Percentiles rank a stretch among this genome's conserved stretches.
Conservation (phyloP, 2,888 invertebrate genomes). For the Pachliopta kotzebuea region DNA sequence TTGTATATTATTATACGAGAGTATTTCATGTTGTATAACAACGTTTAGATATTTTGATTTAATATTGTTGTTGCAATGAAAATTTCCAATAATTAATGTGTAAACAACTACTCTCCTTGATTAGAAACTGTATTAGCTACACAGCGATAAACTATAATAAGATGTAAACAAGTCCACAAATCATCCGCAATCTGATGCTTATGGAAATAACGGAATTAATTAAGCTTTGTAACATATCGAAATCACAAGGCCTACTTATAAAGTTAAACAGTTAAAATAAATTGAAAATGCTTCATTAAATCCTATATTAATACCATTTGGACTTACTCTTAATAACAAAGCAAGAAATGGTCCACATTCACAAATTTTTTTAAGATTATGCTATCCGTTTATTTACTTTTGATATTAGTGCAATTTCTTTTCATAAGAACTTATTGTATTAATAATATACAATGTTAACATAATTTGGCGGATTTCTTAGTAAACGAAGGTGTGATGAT, state of each 20-base stretch:
- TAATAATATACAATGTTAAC: neutral
- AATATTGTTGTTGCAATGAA: neutral
- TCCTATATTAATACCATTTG: too few relatives aligned
- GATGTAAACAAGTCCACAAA: neutral
- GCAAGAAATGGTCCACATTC: too few relatives aligned
- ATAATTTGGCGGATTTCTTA: neutral
- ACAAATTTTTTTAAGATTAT: neutral
- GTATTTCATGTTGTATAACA: too few relatives aligned
- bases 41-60: too few relatives aligned
- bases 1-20: too few relatives aligned
- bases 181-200: neutral
- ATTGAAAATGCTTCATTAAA: too few relatives aligned
- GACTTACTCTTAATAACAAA: too few relatives aligned
- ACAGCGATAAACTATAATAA: neutral
- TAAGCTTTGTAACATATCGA: neutral
- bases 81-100: neutral
- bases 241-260: neutral
- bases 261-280: too few relatives aligned
- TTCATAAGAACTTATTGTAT: neutral
- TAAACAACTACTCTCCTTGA: neutral
- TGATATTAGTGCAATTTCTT: neutral
- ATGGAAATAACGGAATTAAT: neutral
- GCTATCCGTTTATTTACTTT: neutral
- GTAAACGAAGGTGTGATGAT: neutral
- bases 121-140: neutral